Conservation (phyloP, 2,888 invertebrate species). For the Galerucella pusilla region DNA sequence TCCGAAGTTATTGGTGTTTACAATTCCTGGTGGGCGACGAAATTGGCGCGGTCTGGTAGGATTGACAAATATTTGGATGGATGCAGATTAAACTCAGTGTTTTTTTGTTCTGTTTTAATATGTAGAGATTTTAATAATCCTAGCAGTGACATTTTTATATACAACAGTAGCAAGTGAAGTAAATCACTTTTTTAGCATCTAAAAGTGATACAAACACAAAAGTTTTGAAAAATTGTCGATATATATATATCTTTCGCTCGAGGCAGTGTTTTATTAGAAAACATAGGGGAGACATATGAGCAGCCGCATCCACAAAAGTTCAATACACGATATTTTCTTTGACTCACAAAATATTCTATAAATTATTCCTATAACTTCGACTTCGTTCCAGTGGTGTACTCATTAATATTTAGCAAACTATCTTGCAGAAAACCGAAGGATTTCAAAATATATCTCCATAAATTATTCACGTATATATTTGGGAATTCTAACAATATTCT, state of each 20-base stretch:
- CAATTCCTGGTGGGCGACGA: conserved; percentile 31
- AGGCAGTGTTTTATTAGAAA: conserved; percentile 42
- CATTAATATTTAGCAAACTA: background rate
- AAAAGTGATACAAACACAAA: conserved; percentile 18
- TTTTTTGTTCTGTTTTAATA: conserved; percentile 20
- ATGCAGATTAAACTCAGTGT: conserved; percentile 3
- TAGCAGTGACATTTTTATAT: background rate
- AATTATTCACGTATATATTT: no score
- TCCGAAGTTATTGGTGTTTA: conserved; percentile 59
- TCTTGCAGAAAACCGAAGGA: background rate
- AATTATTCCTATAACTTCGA: conserved; percentile 1
- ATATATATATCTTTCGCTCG: conserved; percentile 35
- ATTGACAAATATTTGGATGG: conserved; percentile 20
- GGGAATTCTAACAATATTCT: no score
- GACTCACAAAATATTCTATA: conserved; percentile 20
- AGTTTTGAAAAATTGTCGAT: conserved; percentile 37
- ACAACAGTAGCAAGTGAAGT: background rate
- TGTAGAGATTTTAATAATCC: background rate
- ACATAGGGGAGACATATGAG: conserved; percentile 41
- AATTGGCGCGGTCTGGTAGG: conserved; percentile 25
- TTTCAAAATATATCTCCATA: background rate
- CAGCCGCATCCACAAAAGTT: conserved; percentile 32
- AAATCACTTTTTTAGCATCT: background rate
- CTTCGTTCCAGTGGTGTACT: background rate
- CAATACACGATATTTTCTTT: conserved; percentile 35